Base-by-base conservation (phyloP, 1,140 invertebrate species). In the Pseudachorutes palmiensis region DNA sequence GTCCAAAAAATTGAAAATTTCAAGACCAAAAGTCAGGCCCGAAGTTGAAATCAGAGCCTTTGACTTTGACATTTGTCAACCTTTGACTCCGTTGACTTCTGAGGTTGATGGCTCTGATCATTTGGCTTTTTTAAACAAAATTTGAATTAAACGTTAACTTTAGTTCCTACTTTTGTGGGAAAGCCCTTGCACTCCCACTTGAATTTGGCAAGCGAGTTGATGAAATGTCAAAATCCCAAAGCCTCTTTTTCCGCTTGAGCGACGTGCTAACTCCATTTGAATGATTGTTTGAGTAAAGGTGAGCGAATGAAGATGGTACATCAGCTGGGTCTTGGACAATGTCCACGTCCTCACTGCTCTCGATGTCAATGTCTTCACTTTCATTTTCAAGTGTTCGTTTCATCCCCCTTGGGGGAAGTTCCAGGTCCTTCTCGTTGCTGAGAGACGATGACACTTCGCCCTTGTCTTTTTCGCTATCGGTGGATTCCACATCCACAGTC, bases 401-500 rank as follows among this genome's bases (percentile, higher is more conserved):
- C 65, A 14, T 12, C 33, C 29, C 19, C 48, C 5, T 2, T 14
- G 12, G 3, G 14, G 51, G 9, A 55, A 14, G 24, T 5, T 24
- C 9, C 58, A 30, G 12, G 58, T 29, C 22, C 26, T 57, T 33
- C 31, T 30, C 30, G 51, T 16, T 22, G 9, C 19, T 45, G 36
- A 12, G 9, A 19, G 36, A 45, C 36, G 36, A 45, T 9, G 36
- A 12, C 9, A 45, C 36, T 9, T 55, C 14, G 12, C 24, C 51
- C 5, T 12, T 22, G 2, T 65, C 48, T 28, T 19, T n/a, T 57
- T 60, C 57, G 26, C 66, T 70, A 57, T 77, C 79, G 0, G 83
- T 84, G 9, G 83, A 83, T 72, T 85, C 83, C 70, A 85, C 83
- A 73, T 84, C 83, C 1, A 85, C 83, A 12, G 80, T 76, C 73